phyloP scores from a whole-genome alignment of 2,113 vertebrate genomes.

The Falco punctatus region DNA sequence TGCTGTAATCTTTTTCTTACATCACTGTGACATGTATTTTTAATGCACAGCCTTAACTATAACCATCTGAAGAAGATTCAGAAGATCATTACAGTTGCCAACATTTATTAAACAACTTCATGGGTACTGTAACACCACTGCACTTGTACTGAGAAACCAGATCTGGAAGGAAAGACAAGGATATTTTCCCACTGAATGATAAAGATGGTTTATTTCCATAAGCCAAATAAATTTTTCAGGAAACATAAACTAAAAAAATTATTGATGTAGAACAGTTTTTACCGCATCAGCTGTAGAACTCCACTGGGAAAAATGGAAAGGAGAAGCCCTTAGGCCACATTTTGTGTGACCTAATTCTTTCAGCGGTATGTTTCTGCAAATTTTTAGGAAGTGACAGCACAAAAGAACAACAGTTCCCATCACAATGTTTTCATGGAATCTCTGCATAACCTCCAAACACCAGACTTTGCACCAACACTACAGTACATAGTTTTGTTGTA shows the following conservation, averaged over 20 bases:
- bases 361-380: slow-evolving; percentile 33
- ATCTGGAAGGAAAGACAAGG: not conserved
- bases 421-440: not conserved
- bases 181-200: not conserved
- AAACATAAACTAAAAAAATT: slow-evolving; percentile 43
- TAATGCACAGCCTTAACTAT: not conserved
- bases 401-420: not conserved
- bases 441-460: not conserved
- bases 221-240: slow-evolving; percentile 9
- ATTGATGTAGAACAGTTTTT: slow-evolving; percentile 28
- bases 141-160: not conserved
- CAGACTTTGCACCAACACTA: not conserved
- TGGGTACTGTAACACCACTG: not conserved
- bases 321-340: slow-evolving; percentile 28
- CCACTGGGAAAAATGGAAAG: slow-evolving; percentile 33
- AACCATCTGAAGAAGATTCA: not conserved
- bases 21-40: not conserved
- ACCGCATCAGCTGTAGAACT: slow-evolving; percentile 15
- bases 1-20: not conserved
- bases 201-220: not conserved
- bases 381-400: slow-evolving; percentile 49
- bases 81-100: not conserved
- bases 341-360: slow-evolving; percentile 59
- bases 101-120: not conserved
- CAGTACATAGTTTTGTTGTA: not conserved